Conservation (phyloP, 2,888 invertebrate species). For the Pardosa pseudoannulata region DNA sequence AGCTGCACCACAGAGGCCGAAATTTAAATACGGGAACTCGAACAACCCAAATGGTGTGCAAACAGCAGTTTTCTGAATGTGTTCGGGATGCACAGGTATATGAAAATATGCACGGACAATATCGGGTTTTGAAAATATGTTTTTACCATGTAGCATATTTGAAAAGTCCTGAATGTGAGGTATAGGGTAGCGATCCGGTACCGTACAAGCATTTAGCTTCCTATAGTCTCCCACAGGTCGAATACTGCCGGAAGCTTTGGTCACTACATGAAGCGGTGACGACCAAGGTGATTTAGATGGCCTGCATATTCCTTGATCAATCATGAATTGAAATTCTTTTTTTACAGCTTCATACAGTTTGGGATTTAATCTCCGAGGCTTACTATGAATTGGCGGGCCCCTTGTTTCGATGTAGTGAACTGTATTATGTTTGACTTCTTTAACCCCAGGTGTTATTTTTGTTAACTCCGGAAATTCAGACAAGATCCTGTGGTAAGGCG, state of each 20-base stretch:
- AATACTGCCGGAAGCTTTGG: not conserved
- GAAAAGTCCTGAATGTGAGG: not conserved
- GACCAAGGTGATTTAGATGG: not conserved
- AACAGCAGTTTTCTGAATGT: not conserved
- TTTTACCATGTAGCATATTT: not conserved
- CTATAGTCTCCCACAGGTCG: not conserved
- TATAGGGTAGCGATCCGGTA: not conserved
- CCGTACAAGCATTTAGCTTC: too few species aligned
- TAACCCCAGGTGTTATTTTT: too few species aligned
- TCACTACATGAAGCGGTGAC: constrained; percentile 1
- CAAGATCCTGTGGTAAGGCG: constrained; percentile 12
- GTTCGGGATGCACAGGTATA: not conserved
- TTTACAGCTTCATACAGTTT: not conserved
- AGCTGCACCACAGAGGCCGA: not conserved
- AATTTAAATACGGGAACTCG: not conserved
- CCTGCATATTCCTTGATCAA: not conserved
- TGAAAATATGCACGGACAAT: not conserved
- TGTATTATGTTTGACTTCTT: too few species aligned
- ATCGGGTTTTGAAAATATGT: not conserved
- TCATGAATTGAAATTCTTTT: not conserved
- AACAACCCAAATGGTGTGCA: not conserved
- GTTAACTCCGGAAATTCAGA: too few species aligned
- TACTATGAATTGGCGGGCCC: constrained; percentile 3
- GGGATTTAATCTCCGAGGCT: not conserved
- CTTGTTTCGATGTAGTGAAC: too few species aligned